A percentile compares a stretch with the other conserved stretches of the same genome.
phyloP scores from a whole-genome alignment of 2,797 vertebrate genomes.

The Mastacembelus armatus region DNA sequence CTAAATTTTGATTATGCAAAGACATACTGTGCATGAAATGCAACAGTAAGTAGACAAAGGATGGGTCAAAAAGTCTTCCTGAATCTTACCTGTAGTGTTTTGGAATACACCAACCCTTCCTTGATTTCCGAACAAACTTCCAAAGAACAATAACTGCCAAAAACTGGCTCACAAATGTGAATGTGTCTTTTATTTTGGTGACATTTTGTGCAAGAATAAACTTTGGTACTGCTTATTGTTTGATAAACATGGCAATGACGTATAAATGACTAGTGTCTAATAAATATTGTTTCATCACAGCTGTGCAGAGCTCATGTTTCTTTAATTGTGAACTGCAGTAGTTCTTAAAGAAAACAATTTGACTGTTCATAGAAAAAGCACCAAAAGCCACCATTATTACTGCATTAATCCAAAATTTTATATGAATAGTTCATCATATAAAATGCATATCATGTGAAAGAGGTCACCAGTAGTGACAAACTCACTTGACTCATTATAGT shows the following conservation, averaged over 20 bases:
- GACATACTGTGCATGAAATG: constrained; percentile 35
- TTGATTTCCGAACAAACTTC: constrained; percentile 58
- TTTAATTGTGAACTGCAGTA: neutral
- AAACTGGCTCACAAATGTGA: constrained; percentile 62
- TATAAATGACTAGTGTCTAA: constrained; percentile 58
- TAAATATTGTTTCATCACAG: constrained; percentile 73
- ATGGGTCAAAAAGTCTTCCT: constrained; percentile 75
- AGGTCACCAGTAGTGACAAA: no score
- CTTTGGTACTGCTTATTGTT: constrained; percentile 72
- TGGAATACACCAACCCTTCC: constrained; percentile 46
- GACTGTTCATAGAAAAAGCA: neutral
- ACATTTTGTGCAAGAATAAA: constrained; percentile 62
- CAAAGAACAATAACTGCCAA: constrained; percentile 77
- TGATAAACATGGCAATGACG: constrained; percentile 57
- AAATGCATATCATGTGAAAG: no score
- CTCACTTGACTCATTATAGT: no score
- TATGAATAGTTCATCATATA: no score
- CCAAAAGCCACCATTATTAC: no score
- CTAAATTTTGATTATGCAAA: constrained; percentile 77
- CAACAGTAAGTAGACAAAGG: constrained; percentile 33
- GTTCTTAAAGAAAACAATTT: neutral
- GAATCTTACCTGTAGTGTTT: constrained; percentile 48
- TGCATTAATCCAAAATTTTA: neutral
- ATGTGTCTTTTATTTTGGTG: constrained; percentile 61
- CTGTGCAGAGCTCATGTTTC: constrained; percentile 1